Evolutionary conservation across 2,797 vertebrate genomes (phyloP).

Genomic region (Rhadinocentrus ornatus): DNA sequence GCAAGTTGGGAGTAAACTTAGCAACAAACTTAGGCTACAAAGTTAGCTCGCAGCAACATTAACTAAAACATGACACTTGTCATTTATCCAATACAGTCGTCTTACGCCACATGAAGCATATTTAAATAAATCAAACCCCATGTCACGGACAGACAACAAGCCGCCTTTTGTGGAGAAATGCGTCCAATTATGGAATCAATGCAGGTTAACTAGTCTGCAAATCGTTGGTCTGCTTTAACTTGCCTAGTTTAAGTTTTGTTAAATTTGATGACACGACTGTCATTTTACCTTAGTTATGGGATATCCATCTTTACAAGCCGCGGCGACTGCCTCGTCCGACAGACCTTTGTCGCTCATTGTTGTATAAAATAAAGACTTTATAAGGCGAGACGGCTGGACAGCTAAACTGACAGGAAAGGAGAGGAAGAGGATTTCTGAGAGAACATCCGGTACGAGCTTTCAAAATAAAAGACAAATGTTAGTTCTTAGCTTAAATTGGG

Average conservation of each 20-base stretch:
- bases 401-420: conserved; percentile 8
- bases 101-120: rapidly evolving
- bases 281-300: conserved; percentile 74
- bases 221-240: conserved; percentile 16
- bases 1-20: background rate
- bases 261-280: rapidly evolving
- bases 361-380: background rate
- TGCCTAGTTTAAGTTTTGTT: background rate
- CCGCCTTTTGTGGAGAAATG: rapidly evolving
- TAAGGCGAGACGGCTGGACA: background rate
- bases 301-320: conserved; percentile 81
- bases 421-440: background rate
- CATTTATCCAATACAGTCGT: rapidly evolving
- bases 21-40: background rate
- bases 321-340: conserved; percentile 70
- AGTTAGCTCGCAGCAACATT: background rate
- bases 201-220: background rate
- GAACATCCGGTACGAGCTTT: conserved; percentile 20
- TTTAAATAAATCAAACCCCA: rapidly evolving
- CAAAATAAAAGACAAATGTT: conserved; percentile 39
- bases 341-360: conserved; percentile 82
- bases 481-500: too few relatives aligned
- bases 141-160: rapidly evolving
- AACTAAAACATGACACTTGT: too few relatives aligned
- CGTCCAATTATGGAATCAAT: conserved; percentile 35